Evolutionary conservation across 2,888 invertebrate species (phyloP), one percentile per base, ranked within the genome.

Genomic region (Drosophila picticornis): DNA sequence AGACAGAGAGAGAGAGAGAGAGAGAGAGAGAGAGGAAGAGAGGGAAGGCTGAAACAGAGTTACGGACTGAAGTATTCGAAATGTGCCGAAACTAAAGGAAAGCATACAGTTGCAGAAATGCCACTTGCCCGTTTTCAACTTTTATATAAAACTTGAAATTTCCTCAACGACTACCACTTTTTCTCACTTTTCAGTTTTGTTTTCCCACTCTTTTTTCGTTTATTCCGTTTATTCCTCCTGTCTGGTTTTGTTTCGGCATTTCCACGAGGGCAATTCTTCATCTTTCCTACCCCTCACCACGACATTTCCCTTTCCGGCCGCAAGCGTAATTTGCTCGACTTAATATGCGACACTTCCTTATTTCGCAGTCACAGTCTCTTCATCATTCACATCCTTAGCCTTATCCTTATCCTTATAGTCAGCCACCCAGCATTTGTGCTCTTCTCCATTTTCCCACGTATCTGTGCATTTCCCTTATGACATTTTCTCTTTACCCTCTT

Each of bases 381-480:
- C 58, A 27, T 60, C 57, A 57, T 43, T 53, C 53, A 40, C 53
- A 43, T 38, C 60, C 46, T 48, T 56, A 56, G 62, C 52, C 60
- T 50, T 34, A 56, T 59, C 36, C 57, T 31, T 29, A 53, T 60
- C 38, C 65, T 40, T 46, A 25, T 34, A 19, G 63, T 7, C 48
- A 55, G 50, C 58, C 46, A 34, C 53, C 58, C 58, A 38, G 51
- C 65, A 58, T 63, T 53, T 60, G 22, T 64, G 57, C 63, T 58
- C 38, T 53, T 62, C 57, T 50, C 55, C 67, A 43, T 53, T 64
- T 67, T 52, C 19, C 46, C 31, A 22, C 43, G 64, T 58, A 53
- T 59, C 58, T 69, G 69, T 84, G 75, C 83, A 80, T 78, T 83
- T 84, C 78, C 80, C 77, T 84, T 75, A 74, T 74, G 76, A 65